Evolutionary conservation across 1,140 invertebrate genomes (phyloP), one percentile per base, ranked within the genome.

Genomic region (Hyposmocoma kahamanoa): DNA sequence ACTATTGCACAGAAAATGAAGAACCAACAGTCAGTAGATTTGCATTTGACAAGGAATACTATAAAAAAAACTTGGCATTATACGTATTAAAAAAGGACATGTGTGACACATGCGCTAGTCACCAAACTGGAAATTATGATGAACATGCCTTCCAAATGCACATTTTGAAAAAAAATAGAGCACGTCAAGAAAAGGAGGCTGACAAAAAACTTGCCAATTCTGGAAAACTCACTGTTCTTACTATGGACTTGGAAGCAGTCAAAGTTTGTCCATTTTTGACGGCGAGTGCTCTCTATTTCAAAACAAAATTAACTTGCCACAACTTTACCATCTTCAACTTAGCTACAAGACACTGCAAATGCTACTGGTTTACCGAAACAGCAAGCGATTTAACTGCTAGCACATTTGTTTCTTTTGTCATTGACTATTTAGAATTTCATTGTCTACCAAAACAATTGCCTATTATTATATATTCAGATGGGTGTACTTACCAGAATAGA

Each of bases 301-400:
- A 80, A 58, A 76, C 60, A n/a, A 86, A 84, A 56, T 50, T 86
- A 10, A 38, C 57, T 11, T 22, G 61, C 13, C 84, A 86, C 56
- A 87, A 86, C 62, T 85, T 70, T 48, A 84, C 72, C 5, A 50
- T 84, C 32, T 86, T 67, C 52, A 65, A 84, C 52, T 22, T 76
- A 15, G 47, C 43, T n/a, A 71, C 38, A n/a, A 46, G 63, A 18
- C 50, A 64, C 21, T 44, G 28, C 48, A 45, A 47, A 17, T 61
- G 74, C 43, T 85, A 79, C 65, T 63, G 72, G 52, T 85, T 77
- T 66, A 42, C 72, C 47, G 82, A 85, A 59, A 51, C 51, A 10
- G 59, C 79, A 42, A 59, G 62, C 17, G 72, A 68, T 47, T 50
- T 84, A 17, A 56, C 52, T 20, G 68, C 77, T 9, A 71, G 61